Conservation (phyloP, 2,797 vertebrate genomes). For the Limosa lapponica region DNA sequence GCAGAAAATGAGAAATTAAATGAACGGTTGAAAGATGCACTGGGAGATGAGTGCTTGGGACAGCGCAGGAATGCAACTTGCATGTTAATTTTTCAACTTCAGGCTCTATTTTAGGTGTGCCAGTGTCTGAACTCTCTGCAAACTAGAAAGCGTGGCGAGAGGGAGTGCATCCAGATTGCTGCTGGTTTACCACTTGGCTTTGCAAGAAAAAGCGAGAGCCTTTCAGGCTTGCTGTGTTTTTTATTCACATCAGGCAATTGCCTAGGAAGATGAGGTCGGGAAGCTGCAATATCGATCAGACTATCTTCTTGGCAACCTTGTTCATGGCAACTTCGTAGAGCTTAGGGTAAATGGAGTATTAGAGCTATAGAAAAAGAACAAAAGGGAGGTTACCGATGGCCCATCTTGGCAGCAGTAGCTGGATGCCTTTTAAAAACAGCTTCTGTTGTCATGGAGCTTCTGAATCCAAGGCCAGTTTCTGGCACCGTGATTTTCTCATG, state of each 20-base stretch:
- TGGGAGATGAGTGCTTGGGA: background rate
- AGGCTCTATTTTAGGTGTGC: background rate
- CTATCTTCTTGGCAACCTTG: background rate
- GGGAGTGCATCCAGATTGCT: background rate
- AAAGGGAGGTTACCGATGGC: slow-evolving; percentile 1
- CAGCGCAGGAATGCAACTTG: background rate
- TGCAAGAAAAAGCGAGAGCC: background rate
- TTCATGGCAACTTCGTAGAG: background rate
- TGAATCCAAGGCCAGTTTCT: slow-evolving; percentile 27
- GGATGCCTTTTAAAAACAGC: slow-evolving; percentile 33
- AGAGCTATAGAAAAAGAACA: background rate
- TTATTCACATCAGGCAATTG: background rate
- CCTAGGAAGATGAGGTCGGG: background rate
- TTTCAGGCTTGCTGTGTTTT: background rate
- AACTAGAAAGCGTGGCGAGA: background rate
- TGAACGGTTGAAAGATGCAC: background rate
- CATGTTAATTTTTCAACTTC: background rate
- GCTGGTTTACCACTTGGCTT: background rate
- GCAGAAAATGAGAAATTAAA: background rate
- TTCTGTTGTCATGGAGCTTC: slow-evolving; percentile 61
- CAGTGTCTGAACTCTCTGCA: background rate
- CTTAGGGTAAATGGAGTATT: background rate
- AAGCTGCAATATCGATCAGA: background rate
- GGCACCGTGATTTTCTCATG: slow-evolving; percentile 13
- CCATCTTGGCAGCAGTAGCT: background rate